Evolutionary conservation across 2,797 vertebrate species (phyloP).

Genomic region (Bucorvus abyssinicus): DNA sequence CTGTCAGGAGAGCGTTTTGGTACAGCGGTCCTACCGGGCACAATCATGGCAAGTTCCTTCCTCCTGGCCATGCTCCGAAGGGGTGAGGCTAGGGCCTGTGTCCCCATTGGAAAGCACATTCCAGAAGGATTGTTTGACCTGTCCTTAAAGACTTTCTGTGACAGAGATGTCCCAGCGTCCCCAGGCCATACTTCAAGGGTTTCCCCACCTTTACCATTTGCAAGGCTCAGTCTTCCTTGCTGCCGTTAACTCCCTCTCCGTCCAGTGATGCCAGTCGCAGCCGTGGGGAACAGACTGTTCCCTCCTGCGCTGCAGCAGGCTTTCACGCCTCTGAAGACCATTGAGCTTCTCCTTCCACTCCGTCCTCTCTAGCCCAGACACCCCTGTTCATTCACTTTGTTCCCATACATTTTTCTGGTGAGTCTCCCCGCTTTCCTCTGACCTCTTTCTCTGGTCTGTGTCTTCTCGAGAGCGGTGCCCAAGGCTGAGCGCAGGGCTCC

Average conservation of each 20-base stretch:
- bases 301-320: neutral
- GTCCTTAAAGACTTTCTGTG: neutral
- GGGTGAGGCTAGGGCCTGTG: neutral
- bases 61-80: neutral
- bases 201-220: neutral
- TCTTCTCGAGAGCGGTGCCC: neutral
- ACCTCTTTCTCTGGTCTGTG: neutral
- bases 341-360: neutral
- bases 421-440: neutral
- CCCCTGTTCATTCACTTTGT: neutral
- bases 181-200: neutral
- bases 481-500: neutral
- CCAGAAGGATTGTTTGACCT: neutral
- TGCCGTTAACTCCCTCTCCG: neutral
- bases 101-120: neutral
- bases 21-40: neutral
- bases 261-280: neutral
- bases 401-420: neutral
- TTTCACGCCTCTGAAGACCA: neutral
- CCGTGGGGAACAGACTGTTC: neutral
- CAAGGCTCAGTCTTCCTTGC: neutral
- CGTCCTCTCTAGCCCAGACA: neutral
- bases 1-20: neutral
- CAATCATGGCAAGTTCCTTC: neutral
- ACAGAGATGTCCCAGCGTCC: neutral